Evolutionary conservation across 2,888 invertebrate genomes (phyloP), one percentile per base, ranked within the genome.

Genomic region (Lasiommata megera): DNA sequence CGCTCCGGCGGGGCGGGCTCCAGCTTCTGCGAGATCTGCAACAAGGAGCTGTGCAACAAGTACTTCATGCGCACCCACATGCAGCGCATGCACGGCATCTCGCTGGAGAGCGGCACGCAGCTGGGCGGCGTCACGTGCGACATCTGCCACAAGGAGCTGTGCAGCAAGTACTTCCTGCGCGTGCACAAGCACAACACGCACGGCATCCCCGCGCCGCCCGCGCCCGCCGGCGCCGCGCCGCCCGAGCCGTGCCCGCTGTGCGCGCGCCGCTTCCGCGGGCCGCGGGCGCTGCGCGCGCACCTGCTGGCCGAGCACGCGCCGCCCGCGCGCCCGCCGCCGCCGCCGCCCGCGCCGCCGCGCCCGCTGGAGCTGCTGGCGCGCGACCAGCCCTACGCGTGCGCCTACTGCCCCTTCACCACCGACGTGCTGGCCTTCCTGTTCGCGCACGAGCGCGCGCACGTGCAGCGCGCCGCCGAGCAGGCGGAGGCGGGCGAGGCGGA

Each of bases 21-120:
- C 62, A 97, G 97, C 75, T 98, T 97, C 82, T 99, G 99, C 81
- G 98, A 98, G 80, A 98, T 99, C 65, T 99, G 99, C 88, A 98
- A 99, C 91, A 99, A 99, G 86, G 98, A 99, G 88, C 91, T 99
- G 69, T 99, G 99, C 92, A 99, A 99, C 92, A 99, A 99, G 85
- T 99, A 99, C 82, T 99, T 99, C 86, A 97, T 99, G 96, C 98
- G 99, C 82, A 99, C 99, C 1, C 99, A 99, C 91, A 99, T 99
- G 97, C 96, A 98, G 79, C 95, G 98, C 79, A 99, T 99, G 97
- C 99, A 98, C 84, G 97, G 97, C 43, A 98, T 98, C 71, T 97
- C 97, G 78, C 95, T 98, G 50, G 97, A 97, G 84, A 97, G 96
- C 74, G 97, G 97, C 16, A 96, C 97, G 34, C 97, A 96, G 80